Percentiles rank a stretch among this genome's conserved stretches.
Evolutionary conservation across 1,140 invertebrate genomes (phyloP).

Genomic region (Bombus affinis): DNA sequence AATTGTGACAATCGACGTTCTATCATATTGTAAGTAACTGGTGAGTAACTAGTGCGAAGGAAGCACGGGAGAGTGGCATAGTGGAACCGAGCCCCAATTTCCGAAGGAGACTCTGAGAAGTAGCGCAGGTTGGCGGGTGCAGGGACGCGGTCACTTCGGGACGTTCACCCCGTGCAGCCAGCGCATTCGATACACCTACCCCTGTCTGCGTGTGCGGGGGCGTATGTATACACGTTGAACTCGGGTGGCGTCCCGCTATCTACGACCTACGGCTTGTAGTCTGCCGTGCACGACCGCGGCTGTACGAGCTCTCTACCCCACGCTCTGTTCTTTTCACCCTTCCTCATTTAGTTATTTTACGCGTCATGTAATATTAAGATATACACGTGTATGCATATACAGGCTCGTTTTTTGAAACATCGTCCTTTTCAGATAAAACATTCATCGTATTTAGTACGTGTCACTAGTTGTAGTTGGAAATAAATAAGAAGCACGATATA

Average conservation of each 20-base stretch:
- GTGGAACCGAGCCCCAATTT: conserved; percentile 60
- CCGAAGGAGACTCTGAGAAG: conserved; percentile 48
- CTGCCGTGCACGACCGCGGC: conserved; percentile 16
- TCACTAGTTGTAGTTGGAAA: too few relatives aligned
- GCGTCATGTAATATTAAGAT: neutral
- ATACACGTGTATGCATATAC: too few relatives aligned
- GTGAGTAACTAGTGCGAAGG: conserved; percentile 2
- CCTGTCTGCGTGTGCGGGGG: conserved; percentile 29
- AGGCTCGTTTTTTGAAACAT: too few relatives aligned
- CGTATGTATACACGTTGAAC: conserved; percentile 25
- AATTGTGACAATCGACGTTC: too few relatives aligned
- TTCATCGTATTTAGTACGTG: too few relatives aligned
- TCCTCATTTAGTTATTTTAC: neutral
- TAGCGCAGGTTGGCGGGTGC: conserved; percentile 54
- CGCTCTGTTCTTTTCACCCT: neutral
- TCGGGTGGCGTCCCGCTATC: conserved; percentile 17
- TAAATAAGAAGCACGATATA: neutral
- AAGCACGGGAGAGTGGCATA: conserved; percentile 27
- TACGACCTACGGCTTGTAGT: conserved; percentile 28
- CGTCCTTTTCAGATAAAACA: too few relatives aligned
- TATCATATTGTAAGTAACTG: too few relatives aligned
- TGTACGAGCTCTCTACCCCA: neutral
- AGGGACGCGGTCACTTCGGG: conserved; percentile 73
- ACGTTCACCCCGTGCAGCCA: conserved; percentile 70
- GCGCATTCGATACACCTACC: conserved; percentile 68